Evolutionary conservation across 2,113 vertebrate genomes (phyloP), one percentile per base, ranked within the genome.

Genomic region (Laticauda colubrina): DNA sequence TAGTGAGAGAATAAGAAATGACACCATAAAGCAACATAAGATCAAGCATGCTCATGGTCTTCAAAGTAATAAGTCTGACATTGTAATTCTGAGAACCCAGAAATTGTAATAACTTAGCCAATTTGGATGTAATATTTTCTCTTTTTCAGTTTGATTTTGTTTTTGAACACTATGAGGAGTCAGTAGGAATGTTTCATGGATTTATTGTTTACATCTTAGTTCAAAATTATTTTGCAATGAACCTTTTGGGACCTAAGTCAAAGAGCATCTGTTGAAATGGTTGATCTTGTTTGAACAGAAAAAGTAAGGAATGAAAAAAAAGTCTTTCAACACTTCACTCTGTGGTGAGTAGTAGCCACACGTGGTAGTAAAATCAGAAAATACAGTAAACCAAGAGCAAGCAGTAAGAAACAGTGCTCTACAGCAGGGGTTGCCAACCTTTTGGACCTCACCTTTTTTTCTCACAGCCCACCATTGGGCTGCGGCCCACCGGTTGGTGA

Each of bases 401-500:
- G 69, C 56, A 86, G 45, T 45, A 89, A 61, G 39, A 53, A 61
- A 51, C 23, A 90, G 85, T 8, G 9, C 43, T 93, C 94, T 95
- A 20, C 4, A 55, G 53, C 45, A 45, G 5, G 45, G 45, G 45
- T 45, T 0, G 45, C 45, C 45, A 45, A 45, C 45, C 5, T 45
- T 45, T 45, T 45, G 45, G 45, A 45, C 5, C 45, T 45, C 5
- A 45, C 34, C 34, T 39, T 39, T 39, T 45, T 45, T 45, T 5
- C 45, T 45, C 45, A 45, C 45, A 45, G 45, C 5, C 45, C 45
- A 45, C 43, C 43, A 45, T 3, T 45, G 43, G 43, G 43, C 43
- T 45, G 43, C 3, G 3, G 43, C 43, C 4, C 45, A 45, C 45
- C 5, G 4, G 45, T 45, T 45, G 45, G 45, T 5, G 45, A 45